These are phyloP conservation scores for Leptoclinus maculatus DNA, from an alignment of 2,797 vertebrate species.

Conservation along the genomic window DNA sequence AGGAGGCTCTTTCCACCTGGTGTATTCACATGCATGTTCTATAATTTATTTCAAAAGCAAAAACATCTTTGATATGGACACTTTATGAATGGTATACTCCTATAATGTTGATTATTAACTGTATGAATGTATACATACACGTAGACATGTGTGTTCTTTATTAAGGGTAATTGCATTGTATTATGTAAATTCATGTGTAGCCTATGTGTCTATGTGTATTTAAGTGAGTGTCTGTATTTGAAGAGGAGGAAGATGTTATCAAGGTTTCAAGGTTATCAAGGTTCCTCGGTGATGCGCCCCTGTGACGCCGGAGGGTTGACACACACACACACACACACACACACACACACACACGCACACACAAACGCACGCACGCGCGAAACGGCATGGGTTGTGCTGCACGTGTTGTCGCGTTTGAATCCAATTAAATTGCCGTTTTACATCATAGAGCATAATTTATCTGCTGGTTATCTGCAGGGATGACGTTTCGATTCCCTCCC, in stretches of 20 bases:
- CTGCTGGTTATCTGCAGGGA: background rate
- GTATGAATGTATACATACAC: background rate
- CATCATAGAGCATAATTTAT: background rate
- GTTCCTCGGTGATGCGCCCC: constrained; percentile 44
- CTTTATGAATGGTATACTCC: constrained; percentile 5
- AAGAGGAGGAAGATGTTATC: constrained; percentile 19
- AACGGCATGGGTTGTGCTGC: background rate
- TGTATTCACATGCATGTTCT: background rate
- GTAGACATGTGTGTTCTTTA: background rate
- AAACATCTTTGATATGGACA: background rate
- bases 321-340: constrained; percentile 1
- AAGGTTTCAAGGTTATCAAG: constrained; percentile 74
- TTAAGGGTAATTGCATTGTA: background rate
- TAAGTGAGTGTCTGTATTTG: constrained; percentile 9
- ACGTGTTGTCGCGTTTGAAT: constrained; percentile 6
- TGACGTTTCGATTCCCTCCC: background rate
- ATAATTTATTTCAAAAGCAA: constrained; percentile 12
- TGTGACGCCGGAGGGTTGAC: constrained; percentile 50
- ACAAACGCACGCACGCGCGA: background rate
- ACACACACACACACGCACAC: background rate
- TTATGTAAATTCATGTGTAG: constrained; percentile 8
- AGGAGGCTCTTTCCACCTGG: background rate
- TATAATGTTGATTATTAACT: constrained; percentile 15
- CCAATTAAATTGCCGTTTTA: constrained; percentile 4
- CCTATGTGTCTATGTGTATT: background rate